Evolutionary conservation across 1,140 invertebrate species (phyloP).

Genomic region (Oncopodura yosiiana): DNA sequence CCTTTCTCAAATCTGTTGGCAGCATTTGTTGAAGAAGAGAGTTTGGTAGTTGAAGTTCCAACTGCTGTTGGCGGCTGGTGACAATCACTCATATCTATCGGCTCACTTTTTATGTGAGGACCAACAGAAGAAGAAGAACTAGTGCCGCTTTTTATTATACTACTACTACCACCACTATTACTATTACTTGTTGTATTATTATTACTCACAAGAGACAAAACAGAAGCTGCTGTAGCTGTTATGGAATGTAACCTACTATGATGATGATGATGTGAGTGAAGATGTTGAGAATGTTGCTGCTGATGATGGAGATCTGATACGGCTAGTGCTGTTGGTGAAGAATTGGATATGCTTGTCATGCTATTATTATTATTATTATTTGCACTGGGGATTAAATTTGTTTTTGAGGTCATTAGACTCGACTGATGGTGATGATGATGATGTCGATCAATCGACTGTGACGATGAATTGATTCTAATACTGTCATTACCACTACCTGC

Average conservation of each 20-base stretch:
- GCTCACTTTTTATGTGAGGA: conserved; percentile 31
- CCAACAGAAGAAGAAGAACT: conserved; percentile 1
- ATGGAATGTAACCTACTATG: background rate
- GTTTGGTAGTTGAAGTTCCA: conserved; percentile 1
- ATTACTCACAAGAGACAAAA: background rate
- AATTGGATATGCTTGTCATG: too few relatives aligned
- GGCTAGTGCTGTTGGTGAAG: conserved; percentile 1
- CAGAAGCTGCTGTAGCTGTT: background rate
- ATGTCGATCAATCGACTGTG: conserved; percentile 18
- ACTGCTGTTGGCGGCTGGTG: conserved; percentile 20
- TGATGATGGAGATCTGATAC: background rate
- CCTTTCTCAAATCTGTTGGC: background rate
- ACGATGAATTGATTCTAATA: conserved; percentile 10
- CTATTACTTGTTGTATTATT: background rate
- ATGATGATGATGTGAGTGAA: background rate
- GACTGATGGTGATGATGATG: conserved; percentile 13
- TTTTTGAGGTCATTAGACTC: conserved; percentile 7
- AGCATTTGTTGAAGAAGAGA: background rate
- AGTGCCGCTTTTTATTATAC: conserved; percentile 1
- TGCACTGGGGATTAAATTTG: conserved; percentile 2
- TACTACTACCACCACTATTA: background rate
- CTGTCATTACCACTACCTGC: conserved; percentile 7
- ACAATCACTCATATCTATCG: conserved; percentile 31
- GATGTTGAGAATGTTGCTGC: background rate
- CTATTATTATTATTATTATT: conserved; percentile 10